Evolutionary conservation across 2,797 vertebrate species (phyloP).

Genomic region (Sebastes alutus): DNA sequence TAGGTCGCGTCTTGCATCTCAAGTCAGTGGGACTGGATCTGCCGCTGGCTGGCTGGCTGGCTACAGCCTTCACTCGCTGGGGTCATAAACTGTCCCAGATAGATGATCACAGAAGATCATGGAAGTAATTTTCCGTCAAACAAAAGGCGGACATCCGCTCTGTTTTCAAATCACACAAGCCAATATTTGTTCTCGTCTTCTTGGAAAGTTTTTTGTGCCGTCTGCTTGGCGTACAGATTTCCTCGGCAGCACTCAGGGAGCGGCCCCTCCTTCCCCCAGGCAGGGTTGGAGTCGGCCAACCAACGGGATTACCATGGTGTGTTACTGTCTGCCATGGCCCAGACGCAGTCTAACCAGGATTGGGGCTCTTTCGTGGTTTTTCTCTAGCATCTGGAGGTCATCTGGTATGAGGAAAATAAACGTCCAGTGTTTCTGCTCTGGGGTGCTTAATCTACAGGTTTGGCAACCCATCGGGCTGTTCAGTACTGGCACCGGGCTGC

Average conservation of each 20-base stretch:
- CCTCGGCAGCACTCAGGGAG: constrained; percentile 57
- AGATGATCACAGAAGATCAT: constrained; percentile 48
- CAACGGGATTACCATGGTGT: constrained; percentile 76
- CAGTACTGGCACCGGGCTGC: constrained; percentile 55
- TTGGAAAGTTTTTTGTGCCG: constrained; percentile 58
- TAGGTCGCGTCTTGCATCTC: constrained; percentile 78
- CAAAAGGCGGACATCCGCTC: constrained; percentile 57
- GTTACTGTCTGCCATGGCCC: constrained; percentile 73
- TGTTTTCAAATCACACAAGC: constrained; percentile 50
- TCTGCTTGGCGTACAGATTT: constrained; percentile 66
- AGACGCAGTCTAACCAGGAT: constrained; percentile 62
- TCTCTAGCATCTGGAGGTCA: constrained; percentile 67
- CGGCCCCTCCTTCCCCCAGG: constrained; percentile 56
- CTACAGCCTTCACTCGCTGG: constrained; percentile 33
- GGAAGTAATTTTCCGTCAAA: constrained; percentile 52
- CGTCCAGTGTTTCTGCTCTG: constrained; percentile 57
- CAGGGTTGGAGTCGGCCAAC: constrained; percentile 70
- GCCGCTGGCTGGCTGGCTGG: constrained; percentile 12
- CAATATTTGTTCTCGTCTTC: constrained; percentile 70
- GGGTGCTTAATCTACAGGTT: constrained; percentile 75
- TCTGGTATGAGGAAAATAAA: constrained; percentile 46
- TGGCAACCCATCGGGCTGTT: constrained; percentile 62
- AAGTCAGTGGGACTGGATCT: constrained; percentile 70
- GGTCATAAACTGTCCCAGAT: constrained; percentile 47
- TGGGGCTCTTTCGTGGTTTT: constrained; percentile 62